Evolutionary conservation across 2,888 invertebrate species (phyloP).

Genomic region (Blastobasis adustella): DNA sequence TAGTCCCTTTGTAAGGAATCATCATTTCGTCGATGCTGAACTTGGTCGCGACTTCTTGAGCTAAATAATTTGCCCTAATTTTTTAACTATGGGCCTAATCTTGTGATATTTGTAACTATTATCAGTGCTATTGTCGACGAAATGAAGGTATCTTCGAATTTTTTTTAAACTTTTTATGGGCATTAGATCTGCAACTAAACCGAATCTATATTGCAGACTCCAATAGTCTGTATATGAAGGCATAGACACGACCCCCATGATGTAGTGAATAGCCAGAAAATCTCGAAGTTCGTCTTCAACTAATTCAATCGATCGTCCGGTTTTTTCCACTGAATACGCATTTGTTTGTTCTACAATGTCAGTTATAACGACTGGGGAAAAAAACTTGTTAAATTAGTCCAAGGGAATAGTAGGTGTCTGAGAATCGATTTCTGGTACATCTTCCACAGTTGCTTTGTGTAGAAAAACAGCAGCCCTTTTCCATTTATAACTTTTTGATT

Average conservation of each 20-base stretch:
- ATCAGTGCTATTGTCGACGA: conserved; percentile 20
- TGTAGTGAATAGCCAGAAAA: conserved; percentile 25
- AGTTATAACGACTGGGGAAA: conserved; percentile 5
- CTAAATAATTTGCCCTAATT: conserved; percentile 19
- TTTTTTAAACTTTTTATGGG: conserved; percentile 22
- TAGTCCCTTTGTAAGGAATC: conserved; percentile 32
- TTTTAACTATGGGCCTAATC: conserved; percentile 23
- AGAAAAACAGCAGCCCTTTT: not conserved
- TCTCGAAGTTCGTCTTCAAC: conserved; percentile 19
- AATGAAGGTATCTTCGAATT: conserved; percentile 23
- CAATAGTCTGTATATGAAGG: conserved; percentile 24
- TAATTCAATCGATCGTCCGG: conserved; percentile 14
- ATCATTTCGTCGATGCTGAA: conserved; percentile 35
- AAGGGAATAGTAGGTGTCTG: not conserved
- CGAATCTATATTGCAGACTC: conserved; percentile 14
- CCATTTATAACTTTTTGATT: not conserved
- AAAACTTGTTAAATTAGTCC: conserved; percentile 5
- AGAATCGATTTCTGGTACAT: not conserved
- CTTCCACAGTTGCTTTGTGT: not conserved
- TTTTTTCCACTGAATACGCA: conserved; percentile 14
- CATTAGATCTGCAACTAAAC: conserved; percentile 23
- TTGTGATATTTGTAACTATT: conserved; percentile 25
- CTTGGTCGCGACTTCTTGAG: conserved; percentile 16
- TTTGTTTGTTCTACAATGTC: conserved; percentile 12
- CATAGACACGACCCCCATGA: conserved; percentile 26